phyloP scores from a whole-genome alignment of 2,113 vertebrate genomes.

The Misgurnus anguillicaudatus region DNA sequence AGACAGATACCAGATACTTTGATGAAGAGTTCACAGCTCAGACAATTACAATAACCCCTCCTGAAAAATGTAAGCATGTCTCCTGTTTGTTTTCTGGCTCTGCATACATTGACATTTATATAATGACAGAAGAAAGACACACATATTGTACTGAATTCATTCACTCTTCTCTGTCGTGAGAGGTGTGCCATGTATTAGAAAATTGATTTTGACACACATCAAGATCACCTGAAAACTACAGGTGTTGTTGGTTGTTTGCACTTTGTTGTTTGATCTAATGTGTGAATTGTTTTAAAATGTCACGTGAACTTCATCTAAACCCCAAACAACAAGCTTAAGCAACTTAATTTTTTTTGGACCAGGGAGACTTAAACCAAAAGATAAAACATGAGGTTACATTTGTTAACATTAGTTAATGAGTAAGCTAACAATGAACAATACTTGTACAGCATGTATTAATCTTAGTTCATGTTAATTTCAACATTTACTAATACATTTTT shows the following conservation, averaged over 20 bases:
- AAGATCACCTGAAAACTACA: neutral
- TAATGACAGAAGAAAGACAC: neutral
- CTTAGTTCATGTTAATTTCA: too few species aligned
- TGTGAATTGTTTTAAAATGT: neutral
- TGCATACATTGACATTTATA: slow-evolving; percentile 22
- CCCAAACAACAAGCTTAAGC: too few species aligned
- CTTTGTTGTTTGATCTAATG: neutral
- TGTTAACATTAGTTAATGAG: too few species aligned
- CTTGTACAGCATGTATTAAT: too few species aligned
- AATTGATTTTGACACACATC: slow-evolving; percentile 3
- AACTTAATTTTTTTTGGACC: too few species aligned
- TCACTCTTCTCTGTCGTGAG: slow-evolving; percentile 8
- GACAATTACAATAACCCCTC: slow-evolving; percentile 84
- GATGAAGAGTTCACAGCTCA: slow-evolving; percentile 85
- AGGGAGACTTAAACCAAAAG: too few species aligned
- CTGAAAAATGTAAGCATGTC: slow-evolving; percentile 79
- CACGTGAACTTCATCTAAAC: too few species aligned
- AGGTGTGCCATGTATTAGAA: neutral
- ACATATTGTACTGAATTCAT: slow-evolving; percentile 20
- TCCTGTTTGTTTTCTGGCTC: slow-evolving; percentile 19
- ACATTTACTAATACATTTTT: too few species aligned
- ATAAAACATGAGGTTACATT: too few species aligned
- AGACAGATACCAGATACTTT: slow-evolving; percentile 84
- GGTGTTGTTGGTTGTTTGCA: neutral
- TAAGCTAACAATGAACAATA: too few species aligned